These are phyloP conservation scores for Bubo scandiacus DNA, from an alignment of 2,113 vertebrate species.

Conservation along the genomic window DNA sequence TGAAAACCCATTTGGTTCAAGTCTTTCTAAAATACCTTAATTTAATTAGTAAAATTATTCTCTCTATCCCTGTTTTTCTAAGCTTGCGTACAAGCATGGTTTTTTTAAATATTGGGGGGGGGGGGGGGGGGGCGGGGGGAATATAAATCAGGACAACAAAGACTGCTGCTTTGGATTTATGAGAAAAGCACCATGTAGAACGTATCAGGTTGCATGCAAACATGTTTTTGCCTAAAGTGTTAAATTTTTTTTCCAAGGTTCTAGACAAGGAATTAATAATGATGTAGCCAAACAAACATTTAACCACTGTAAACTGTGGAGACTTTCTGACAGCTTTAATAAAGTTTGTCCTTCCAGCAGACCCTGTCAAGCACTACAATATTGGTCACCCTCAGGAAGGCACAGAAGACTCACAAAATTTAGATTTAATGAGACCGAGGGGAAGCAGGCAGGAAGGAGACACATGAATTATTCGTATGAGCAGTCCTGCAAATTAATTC, in stretches of 20 bases:
- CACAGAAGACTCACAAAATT: not conserved
- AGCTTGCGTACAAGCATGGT: not conserved
- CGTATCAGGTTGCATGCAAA: not conserved
- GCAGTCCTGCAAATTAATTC: not conserved
- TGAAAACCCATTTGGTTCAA: not conserved
- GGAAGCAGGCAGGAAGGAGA: not conserved
- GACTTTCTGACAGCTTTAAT: not conserved
- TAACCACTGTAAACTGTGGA: not conserved
- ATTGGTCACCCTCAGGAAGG: not conserved
- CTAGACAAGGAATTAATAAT: not conserved
- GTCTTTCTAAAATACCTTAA: not conserved
- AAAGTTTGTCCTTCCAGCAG: not conserved
- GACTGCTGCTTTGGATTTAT: not conserved
- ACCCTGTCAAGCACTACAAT: not conserved
- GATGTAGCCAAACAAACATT: not conserved
- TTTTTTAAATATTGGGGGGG: not conserved
- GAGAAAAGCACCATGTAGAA: not conserved
- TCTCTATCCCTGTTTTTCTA: not conserved
- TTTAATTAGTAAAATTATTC: not conserved
- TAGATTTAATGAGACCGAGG: not conserved
- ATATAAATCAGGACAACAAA: not conserved
- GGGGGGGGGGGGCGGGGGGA: no score
- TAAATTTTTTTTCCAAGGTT: not conserved
- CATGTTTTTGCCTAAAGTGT: not conserved
- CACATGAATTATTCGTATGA: not conserved